Evolutionary conservation across 2,797 vertebrate species (phyloP).

Genomic region (Acipenser transmontanus): DNA sequence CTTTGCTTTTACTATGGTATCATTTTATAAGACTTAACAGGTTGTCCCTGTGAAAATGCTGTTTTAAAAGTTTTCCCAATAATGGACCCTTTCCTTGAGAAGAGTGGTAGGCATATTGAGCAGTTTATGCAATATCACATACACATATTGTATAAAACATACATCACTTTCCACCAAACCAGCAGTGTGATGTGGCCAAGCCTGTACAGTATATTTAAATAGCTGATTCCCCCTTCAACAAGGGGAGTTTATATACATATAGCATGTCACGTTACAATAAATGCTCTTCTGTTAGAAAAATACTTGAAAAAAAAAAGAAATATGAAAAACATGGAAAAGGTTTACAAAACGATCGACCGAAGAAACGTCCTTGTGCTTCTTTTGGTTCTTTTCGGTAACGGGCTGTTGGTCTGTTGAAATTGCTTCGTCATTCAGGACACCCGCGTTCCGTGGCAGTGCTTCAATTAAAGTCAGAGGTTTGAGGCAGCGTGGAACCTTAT

Average conservation of each 20-base stretch:
- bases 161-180: slow-evolving; percentile 3
- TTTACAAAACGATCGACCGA: slow-evolving; percentile 36
- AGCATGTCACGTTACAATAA: slow-evolving; percentile 38
- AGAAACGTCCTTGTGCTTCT: slow-evolving; percentile 8
- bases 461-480: slow-evolving; percentile 23
- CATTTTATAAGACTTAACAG: no score
- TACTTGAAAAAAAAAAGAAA: slow-evolving; percentile 34
- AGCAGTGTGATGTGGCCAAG: slow-evolving; percentile 5
- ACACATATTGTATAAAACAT: slow-evolving; percentile 1
- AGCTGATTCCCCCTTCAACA: slow-evolving; percentile 65
- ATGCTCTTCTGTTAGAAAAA: slow-evolving; percentile 49
- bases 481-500: background rate
- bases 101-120: slow-evolving; percentile 3
- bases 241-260: slow-evolving; percentile 42
- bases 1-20: no score
- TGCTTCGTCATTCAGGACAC: slow-evolving; percentile 6
- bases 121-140: slow-evolving; percentile 19
- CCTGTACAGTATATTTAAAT: slow-evolving; percentile 19
- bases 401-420: slow-evolving; percentile 18
- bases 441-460: slow-evolving; percentile 43
- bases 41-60: no score
- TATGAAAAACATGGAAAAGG: slow-evolving; percentile 20
- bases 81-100: no score
- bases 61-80: no score
- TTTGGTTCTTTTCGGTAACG: background rate